These are phyloP conservation scores for Antedon mediterranea DNA, from an alignment of 53 echinoderm and acorn worm species.

Conservation along the genomic window DNA sequence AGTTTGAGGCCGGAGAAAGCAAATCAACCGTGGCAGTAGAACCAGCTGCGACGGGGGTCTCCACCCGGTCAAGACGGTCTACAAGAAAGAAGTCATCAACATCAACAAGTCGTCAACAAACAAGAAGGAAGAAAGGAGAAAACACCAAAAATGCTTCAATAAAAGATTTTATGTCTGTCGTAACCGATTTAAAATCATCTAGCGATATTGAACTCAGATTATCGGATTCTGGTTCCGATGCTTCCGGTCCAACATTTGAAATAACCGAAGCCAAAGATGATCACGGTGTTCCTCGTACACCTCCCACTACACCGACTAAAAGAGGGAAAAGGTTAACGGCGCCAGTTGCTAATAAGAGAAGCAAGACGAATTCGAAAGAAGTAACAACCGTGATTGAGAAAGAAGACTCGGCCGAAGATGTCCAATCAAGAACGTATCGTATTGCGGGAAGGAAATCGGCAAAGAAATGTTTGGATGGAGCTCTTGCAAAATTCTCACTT, in stretches of 20 bases:
- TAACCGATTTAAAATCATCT: slow-evolving; percentile 2
- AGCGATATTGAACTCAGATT: not conserved
- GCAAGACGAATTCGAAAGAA: slow-evolving; percentile 11
- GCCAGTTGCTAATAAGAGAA: slow-evolving; percentile 25
- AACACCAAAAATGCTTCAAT: not conserved
- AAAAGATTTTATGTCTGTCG: slow-evolving; percentile 17
- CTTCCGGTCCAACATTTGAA: slow-evolving; percentile 5
- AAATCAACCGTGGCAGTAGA: not conserved
- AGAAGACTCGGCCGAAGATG: not conserved
- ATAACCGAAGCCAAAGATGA: not conserved
- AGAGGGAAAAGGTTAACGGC: slow-evolving; percentile 11
- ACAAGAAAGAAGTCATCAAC: not conserved
- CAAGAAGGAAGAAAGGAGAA: slow-evolving; percentile 3
- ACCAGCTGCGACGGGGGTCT: not conserved
- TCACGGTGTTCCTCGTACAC: slow-evolving; percentile 4
- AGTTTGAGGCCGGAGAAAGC: not conserved
- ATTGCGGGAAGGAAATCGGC: slow-evolving; percentile 13
- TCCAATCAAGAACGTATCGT: not conserved
- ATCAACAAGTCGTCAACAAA: not conserved
- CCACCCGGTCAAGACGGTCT: not conserved
- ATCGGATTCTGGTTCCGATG: not conserved
- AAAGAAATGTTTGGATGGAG: slow-evolving; percentile 27
- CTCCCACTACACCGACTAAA: slow-evolving; percentile 40
- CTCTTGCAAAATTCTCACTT: slow-evolving; percentile 10
- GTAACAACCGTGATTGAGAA: not conserved